A percentile compares a stretch with the other conserved stretches of the same genome.
Conservation (phyloP, 1,140 invertebrate genomes). For the Bombus sibiricus region DNA sequence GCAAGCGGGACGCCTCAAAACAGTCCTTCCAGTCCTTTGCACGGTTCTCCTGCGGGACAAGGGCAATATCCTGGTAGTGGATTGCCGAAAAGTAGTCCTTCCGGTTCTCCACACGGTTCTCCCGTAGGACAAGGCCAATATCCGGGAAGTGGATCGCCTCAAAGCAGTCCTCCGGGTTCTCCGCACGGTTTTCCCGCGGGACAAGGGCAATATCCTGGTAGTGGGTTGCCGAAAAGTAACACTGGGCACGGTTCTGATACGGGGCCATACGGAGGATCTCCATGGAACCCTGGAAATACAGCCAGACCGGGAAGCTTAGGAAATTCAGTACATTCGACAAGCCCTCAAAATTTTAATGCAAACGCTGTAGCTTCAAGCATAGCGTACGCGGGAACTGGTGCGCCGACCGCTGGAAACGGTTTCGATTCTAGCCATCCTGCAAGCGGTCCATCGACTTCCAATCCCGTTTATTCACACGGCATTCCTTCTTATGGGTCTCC, state of each 20-base stretch:
- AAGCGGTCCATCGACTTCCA: not conserved
- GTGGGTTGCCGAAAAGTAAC: not conserved
- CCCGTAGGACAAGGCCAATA: not conserved
- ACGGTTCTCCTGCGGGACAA: too few relatives aligned
- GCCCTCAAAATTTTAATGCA: not conserved
- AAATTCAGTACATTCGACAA: too few relatives aligned
- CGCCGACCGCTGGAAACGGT: not conserved
- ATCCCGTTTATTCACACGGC: not conserved
- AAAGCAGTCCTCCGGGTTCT: not conserved
- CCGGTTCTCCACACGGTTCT: accelerated
- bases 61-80: too few relatives aligned
- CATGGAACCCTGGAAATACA: slow-evolving; percentile 1
- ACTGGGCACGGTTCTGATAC: not conserved
- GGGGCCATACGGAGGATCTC: not conserved
- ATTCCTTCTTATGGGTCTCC: not conserved
- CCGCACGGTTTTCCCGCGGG: accelerated
- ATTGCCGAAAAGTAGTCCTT: too few relatives aligned
- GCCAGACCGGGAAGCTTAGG: not conserved
- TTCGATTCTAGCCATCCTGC: not conserved
- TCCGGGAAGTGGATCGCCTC: not conserved
- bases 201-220: not conserved
- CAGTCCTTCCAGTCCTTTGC: accelerated
- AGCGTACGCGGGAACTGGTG: not conserved
- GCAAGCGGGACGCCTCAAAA: accelerated
- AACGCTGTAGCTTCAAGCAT: not conserved